Conservation (phyloP, 2,888 invertebrate species). For the Rotaria sp. region DNA sequence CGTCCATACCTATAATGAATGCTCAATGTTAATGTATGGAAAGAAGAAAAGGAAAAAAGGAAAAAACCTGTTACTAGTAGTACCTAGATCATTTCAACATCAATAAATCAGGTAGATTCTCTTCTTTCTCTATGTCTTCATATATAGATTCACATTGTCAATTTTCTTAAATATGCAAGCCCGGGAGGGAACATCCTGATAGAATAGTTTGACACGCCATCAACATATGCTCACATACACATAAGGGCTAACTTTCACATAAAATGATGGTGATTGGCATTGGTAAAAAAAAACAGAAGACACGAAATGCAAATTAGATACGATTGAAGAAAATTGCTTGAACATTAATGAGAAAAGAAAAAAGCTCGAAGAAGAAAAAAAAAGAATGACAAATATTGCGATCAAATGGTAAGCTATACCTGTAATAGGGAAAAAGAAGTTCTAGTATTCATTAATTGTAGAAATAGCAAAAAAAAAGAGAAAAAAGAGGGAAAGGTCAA, state of each 20-base stretch:
- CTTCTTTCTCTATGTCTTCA: neutral
- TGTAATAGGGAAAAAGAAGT: neutral
- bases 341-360: neutral
- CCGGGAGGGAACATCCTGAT: neutral
- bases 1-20: neutral
- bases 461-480: neutral
- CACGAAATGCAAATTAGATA: neutral
- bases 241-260: conserved; percentile 4
- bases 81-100: neutral
- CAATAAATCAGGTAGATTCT: conserved; percentile 28
- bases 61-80: neutral
- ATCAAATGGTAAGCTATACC: neutral
- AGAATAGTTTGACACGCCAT: neutral
- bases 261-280: conserved; percentile 14
- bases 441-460: neutral
- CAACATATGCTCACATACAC: neutral
- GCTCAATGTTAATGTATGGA: neutral
- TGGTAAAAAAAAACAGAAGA: neutral
- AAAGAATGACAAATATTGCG: neutral
- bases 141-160: neutral
- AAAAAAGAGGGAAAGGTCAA: neutral
- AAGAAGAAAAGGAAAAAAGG: neutral
- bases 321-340: conserved; percentile 8
- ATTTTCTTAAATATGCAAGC: conserved; percentile 28
- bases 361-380: neutral